phyloP scores from a whole-genome alignment of 2,888 invertebrate genomes.

The Bimastos eiseni region DNA sequence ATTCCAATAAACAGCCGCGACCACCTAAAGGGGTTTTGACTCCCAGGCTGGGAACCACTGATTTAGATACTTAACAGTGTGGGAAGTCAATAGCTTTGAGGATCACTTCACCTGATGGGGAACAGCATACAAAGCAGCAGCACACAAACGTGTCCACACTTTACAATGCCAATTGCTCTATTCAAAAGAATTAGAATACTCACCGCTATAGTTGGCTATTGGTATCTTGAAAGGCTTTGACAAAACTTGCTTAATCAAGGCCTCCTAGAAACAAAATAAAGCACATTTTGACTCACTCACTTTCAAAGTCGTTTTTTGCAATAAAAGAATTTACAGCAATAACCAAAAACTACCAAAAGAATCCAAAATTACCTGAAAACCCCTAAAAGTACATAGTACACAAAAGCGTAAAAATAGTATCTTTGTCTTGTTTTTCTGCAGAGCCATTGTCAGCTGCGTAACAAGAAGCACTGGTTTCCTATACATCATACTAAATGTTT shows the following conservation, averaged over 20 bases:
- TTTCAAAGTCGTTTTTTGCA: neutral
- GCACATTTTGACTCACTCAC: neutral
- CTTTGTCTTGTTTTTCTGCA: neutral
- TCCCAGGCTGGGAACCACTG: too few species aligned
- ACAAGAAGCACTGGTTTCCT: too few species aligned
- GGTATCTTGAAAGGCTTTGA: conserved; percentile 87
- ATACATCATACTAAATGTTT: too few species aligned
- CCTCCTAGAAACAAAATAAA: conserved; percentile 71
- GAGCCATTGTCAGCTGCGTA: neutral
- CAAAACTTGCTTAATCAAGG: conserved; percentile 79
- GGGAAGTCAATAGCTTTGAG: too few species aligned
- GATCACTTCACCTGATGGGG: too few species aligned
- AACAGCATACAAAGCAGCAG: too few species aligned
- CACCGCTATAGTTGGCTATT: conserved; percentile 77
- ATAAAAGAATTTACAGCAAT: neutral
- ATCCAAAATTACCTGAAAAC: neutral
- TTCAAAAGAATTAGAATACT: neutral
- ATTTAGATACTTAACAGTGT: too few species aligned
- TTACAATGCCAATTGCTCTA: neutral
- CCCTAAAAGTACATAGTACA: neutral
- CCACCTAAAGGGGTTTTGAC: too few species aligned
- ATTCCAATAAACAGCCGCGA: too few species aligned
- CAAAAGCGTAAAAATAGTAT: neutral
- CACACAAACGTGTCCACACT: too few species aligned
- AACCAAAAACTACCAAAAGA: neutral